Evolutionary conservation across 2,888 invertebrate species (phyloP).

Genomic region (Parelbella ahira): DNA sequence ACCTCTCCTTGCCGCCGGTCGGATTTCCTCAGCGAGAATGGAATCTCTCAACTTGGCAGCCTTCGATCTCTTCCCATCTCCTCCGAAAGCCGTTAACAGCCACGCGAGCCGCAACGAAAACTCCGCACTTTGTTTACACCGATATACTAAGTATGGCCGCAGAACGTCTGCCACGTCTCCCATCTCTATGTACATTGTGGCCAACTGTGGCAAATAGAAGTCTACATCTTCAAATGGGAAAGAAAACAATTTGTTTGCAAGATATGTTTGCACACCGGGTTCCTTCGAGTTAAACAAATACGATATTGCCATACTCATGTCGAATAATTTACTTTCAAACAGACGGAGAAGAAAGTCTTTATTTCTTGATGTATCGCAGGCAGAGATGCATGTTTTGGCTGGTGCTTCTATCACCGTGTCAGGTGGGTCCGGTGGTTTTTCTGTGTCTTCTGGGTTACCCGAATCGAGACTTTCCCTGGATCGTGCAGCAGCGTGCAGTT

Average conservation of each 20-base stretch:
- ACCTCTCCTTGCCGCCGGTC: slow-evolving; percentile 68
- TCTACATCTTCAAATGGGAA: slow-evolving; percentile 96
- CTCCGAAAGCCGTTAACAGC: slow-evolving; percentile 96
- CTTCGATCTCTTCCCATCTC: slow-evolving; percentile 75
- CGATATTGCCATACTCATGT: slow-evolving; percentile 98
- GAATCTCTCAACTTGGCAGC: slow-evolving; percentile 67
- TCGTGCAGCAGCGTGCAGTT: slow-evolving; percentile 74
- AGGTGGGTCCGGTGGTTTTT: slow-evolving; percentile 70
- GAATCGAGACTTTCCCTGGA: slow-evolving; percentile 89
- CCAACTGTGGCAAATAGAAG: slow-evolving; percentile 98
- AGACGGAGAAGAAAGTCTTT: slow-evolving; percentile 90
- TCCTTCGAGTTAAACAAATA: slow-evolving; percentile 99
- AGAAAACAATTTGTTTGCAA: slow-evolving; percentile 98
- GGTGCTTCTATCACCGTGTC: slow-evolving; percentile 53
- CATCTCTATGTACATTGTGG: slow-evolving; percentile 99
- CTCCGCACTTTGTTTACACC: slow-evolving; percentile 95
- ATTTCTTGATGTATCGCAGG: slow-evolving; percentile 64
- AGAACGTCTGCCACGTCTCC: slow-evolving; percentile 94
- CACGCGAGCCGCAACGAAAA: slow-evolving; percentile 98
- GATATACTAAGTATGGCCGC: slow-evolving; percentile 70
- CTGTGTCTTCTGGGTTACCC: slow-evolving; percentile 82
- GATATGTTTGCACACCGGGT: slow-evolving; percentile 97
- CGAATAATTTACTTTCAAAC: slow-evolving; percentile 97
- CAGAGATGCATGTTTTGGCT: slow-evolving; percentile 51
- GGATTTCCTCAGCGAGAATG: slow-evolving; percentile 69